Base-by-base conservation (phyloP, 2,113 vertebrate genomes). In the Danio rerio region DNA sequence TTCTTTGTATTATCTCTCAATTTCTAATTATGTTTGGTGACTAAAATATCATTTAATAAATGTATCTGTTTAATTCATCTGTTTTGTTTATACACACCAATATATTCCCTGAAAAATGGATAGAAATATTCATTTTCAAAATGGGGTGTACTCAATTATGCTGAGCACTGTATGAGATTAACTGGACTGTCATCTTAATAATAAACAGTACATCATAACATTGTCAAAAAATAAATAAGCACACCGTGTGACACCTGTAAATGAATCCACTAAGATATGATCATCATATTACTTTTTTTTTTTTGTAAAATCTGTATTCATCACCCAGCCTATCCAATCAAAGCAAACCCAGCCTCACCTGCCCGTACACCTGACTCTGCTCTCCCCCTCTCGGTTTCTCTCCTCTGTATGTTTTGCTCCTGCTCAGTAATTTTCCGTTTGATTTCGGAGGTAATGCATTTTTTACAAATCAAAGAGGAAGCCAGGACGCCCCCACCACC, bases 401-500 rank as follows among this genome's bases (percentile, higher is more conserved):
- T 90, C 88, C 81, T 91, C 87, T 86, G 85, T 90, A 90, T 91
- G 86, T 92, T 92, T 91, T 90, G 90, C 89, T 93, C 92, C 87
- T 86, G 88, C 92, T 86, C 92, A 94, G 93, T 95, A 95, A 95
- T 95, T 95, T 95, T 95, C 94, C 92, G 93, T 95, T 95, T 95
- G 95, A 95, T 95, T 95, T 95, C 92, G 94, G 94, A 95, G 95
- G 94, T 95, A 94, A 95, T 95, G 94, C 94, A 94, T 95, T 96
- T 96, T 96, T 95, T 94, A 95, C 92, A 94, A 95, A 96, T 96
- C 95, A 96, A 95, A 95, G 94, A 94, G 92, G 93, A 95, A 94
- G 93, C 92, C 88, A 89, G 93, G 86, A 88, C 87, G 87, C 87
- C 89, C 91, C 89, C 89, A 88, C 49, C 49, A 62, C 79, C 70